A percentile compares a stretch with the other conserved stretches of the same genome.
phyloP scores from a whole-genome alignment of 2,113 vertebrate genomes.

The human (Homo sapiens) region GRCh38 chr5:13470501-13471000 shows the following conservation, averaged over 20 bases:
- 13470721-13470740: not conserved
- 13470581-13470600: not conserved
- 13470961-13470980: not conserved
- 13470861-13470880: not conserved
- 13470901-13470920: not conserved
- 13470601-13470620: not conserved
- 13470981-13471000: not conserved
- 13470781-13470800: too few relatives aligned
- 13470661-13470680: not conserved
- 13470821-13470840: too few relatives aligned
- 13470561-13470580: not conserved
- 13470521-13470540: not conserved
- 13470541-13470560: not conserved
- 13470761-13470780: too few relatives aligned
- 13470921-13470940: not conserved
- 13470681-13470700: not conserved
- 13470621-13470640: not conserved
- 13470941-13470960: not conserved
- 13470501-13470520: not conserved
- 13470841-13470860: not conserved
- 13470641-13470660: not conserved
- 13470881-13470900: not conserved
- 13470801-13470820: too few relatives aligned
- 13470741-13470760: not conserved
- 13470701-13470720: too few relatives aligned